A percentile compares a stretch with the other conserved stretches of the same genome.
Evolutionary conservation across 2,797 vertebrate genomes (phyloP).

Genomic region (Cirrhinus mrigala): DNA sequence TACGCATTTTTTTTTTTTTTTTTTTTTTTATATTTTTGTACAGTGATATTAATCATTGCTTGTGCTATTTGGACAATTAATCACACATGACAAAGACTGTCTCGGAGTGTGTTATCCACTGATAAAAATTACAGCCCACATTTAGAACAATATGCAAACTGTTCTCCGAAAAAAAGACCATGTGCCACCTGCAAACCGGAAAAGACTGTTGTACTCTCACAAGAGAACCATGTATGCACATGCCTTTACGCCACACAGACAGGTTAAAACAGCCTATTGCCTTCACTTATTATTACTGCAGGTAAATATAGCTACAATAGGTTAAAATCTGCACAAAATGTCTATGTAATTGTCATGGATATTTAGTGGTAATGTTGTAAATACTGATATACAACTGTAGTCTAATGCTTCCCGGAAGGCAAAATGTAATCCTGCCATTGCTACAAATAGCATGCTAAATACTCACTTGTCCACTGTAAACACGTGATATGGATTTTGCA

Average conservation of each 20-base stretch:
- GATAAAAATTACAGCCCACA: constrained; percentile 58
- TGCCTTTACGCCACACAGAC: constrained; percentile 65
- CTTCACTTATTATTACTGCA: constrained; percentile 66
- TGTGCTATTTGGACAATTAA: constrained; percentile 61
- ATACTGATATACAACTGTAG: constrained; percentile 67
- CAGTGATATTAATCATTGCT: constrained; percentile 74
- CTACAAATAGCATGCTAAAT: constrained; percentile 77
- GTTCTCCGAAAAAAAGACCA: constrained; percentile 57
- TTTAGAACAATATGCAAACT: constrained; percentile 78
- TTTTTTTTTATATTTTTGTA: constrained; percentile 82
- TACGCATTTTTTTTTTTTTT: constrained; percentile 56
- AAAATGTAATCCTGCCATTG: constrained; percentile 58
- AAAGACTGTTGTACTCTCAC: constrained; percentile 67
- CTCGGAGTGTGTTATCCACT: constrained; percentile 64
- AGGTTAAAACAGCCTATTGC: constrained; percentile 54
- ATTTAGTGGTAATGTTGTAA: constrained; percentile 71
- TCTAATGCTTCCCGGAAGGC: constrained; percentile 69
- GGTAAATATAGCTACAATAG: constrained; percentile 61
- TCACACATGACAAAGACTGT: constrained; percentile 52
- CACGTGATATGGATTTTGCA: constrained; percentile 62
- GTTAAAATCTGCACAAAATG: constrained; percentile 59
- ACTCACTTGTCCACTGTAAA: constrained; percentile 67
- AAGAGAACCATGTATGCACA: constrained; percentile 60
- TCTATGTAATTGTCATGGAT: constrained; percentile 61
- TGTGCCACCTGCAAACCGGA: constrained; percentile 54